Evolutionary conservation across 2,113 vertebrate genomes (phyloP).

Genomic region (Poeciliopsis retropinna): DNA sequence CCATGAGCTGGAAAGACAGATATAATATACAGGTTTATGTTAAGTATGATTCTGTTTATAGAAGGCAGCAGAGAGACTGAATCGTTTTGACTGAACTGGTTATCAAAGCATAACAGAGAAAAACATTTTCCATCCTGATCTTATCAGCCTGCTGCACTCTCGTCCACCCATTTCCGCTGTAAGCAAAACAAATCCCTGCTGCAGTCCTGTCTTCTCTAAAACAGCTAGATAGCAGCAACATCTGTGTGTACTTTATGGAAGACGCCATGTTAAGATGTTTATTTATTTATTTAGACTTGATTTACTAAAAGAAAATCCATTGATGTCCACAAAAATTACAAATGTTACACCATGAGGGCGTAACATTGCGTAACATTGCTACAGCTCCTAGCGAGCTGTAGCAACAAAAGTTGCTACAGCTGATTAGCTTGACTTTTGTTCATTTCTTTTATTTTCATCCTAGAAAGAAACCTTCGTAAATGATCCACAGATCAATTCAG

Average conservation of each 20-base stretch:
- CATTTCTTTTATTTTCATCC: not conserved
- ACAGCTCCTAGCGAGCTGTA: too few species aligned
- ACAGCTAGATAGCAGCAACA: not conserved
- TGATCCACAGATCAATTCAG: not conserved
- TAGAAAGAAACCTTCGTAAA: not conserved
- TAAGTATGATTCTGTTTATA: constrained; percentile 6
- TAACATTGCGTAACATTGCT: too few species aligned
- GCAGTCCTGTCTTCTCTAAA: constrained; percentile 6
- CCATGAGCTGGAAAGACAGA: not conserved
- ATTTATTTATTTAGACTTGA: not conserved
- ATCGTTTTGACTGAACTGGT: constrained; percentile 22
- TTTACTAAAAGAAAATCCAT: not conserved
- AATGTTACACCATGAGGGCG: not conserved
- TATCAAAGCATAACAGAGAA: constrained; percentile 32
- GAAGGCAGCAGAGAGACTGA: constrained; percentile 6
- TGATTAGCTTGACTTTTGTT: not conserved
- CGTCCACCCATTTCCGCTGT: constrained; percentile 68
- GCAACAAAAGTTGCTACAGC: not conserved
- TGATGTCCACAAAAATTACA: not conserved
- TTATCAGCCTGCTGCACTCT: constrained; percentile 53
- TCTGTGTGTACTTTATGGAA: not conserved
- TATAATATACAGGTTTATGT: not conserved
- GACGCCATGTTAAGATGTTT: not conserved
- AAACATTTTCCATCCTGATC: constrained; percentile 75
- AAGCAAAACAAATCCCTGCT: constrained; percentile 58